Conservation (phyloP, 2,113 vertebrate genomes). For the Girardinichthys multiradiatus region DNA sequence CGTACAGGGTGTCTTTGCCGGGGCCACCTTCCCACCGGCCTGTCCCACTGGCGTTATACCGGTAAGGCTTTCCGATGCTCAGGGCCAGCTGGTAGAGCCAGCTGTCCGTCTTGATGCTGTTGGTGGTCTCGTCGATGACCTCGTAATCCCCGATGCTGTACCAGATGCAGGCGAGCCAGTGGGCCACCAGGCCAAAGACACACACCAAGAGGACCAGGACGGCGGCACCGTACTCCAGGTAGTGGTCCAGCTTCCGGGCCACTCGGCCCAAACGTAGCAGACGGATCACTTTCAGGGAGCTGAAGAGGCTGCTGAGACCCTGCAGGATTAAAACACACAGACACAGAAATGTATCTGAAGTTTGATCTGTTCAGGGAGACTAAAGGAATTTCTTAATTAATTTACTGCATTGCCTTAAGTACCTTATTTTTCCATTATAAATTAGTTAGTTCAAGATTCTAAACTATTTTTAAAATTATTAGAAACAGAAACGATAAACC, state of each 20-base stretch:
- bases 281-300: constrained; percentile 96
- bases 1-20: constrained; percentile 96
- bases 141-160: constrained; percentile 98
- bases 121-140: constrained; percentile 92
- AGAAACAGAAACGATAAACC: background rate
- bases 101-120: constrained; percentile 94
- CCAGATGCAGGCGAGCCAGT: constrained; percentile 99
- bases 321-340: constrained; percentile 55
- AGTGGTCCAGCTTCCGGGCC: constrained; percentile 96
- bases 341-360: background rate
- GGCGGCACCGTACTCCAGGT: constrained; percentile 94
- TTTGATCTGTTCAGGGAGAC: background rate
- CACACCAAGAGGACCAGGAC: constrained; percentile 95
- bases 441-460: background rate
- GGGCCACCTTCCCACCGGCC: constrained; percentile 97
- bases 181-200: constrained; percentile 95
- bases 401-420: background rate
- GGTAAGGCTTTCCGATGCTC: constrained; percentile 93
- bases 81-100: constrained; percentile 96
- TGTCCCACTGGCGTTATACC: constrained; percentile 90
- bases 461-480: background rate
- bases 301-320: constrained; percentile 99
- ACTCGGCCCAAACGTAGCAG: constrained; percentile 93
- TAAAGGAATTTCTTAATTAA: background rate
- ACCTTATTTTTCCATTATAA: background rate